Conservation (phyloP, 2,888 invertebrate species). For the Pachydiplax longipennis region DNA sequence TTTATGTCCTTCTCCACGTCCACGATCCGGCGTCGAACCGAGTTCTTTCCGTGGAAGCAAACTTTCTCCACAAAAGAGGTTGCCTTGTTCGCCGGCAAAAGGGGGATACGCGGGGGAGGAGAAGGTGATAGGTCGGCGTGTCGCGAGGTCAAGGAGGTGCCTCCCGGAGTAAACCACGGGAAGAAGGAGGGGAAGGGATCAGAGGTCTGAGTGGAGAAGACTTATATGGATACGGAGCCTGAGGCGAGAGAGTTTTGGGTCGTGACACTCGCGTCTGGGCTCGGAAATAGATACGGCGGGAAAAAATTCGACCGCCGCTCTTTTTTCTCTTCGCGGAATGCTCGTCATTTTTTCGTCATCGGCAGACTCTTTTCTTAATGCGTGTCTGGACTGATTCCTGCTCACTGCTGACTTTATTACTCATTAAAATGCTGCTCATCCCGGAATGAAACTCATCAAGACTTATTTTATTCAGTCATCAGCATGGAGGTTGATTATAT, state of each 20-base stretch:
- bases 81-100: not conserved
- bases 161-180: constrained; percentile 12
- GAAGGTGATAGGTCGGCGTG: constrained; percentile 3
- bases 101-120: not conserved
- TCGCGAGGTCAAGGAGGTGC: constrained; percentile 37
- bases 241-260: constrained; percentile 19
- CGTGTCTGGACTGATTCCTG: too few relatives aligned
- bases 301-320: not conserved
- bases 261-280: constrained; percentile 7
- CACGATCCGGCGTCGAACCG: not conserved
- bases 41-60: not conserved
- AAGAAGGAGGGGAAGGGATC: not conserved
- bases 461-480: too few relatives aligned
- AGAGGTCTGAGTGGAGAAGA: constrained; percentile 29
- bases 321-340: not conserved
- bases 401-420: too few relatives aligned
- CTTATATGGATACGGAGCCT: constrained; percentile 30
- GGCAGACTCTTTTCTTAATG: not conserved
- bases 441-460: too few relatives aligned
- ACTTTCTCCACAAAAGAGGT: not conserved
- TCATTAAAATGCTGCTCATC: too few relatives aligned
- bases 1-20: not conserved
- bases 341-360: not conserved
- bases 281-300: constrained; percentile 24
- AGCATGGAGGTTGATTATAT: too few relatives aligned